Evolutionary conservation across 2,113 vertebrate genomes (phyloP).

Genomic region (Oreochromis spilurus): DNA sequence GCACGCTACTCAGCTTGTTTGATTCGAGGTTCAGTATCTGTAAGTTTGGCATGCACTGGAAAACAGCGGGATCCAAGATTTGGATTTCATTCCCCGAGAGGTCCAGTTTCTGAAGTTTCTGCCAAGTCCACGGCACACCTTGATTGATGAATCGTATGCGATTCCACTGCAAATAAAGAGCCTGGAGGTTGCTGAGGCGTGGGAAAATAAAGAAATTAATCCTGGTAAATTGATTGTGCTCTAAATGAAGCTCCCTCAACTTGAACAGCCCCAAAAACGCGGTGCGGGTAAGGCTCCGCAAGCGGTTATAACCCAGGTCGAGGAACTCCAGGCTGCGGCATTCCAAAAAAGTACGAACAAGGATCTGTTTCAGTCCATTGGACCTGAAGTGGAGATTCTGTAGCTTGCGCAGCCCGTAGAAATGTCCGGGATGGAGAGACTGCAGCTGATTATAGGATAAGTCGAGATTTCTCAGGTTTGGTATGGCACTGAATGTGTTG

Average conservation of each 20-base stretch:
- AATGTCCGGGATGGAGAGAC: constrained; percentile 83
- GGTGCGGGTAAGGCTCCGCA: constrained; percentile 86
- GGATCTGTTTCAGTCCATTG: constrained; percentile 84
- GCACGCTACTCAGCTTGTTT: constrained; percentile 91
- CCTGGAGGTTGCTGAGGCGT: constrained; percentile 88
- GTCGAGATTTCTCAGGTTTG: constrained; percentile 93
- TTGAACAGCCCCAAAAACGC: constrained; percentile 90
- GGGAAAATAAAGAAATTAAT: constrained; percentile 95
- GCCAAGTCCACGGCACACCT: constrained; percentile 90
- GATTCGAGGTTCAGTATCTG: constrained; percentile 92
- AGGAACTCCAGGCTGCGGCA: constrained; percentile 95
- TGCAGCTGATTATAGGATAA: constrained; percentile 94
- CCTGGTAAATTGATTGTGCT: constrained; percentile 96
- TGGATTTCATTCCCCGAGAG: constrained; percentile 94
- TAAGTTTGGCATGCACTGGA: constrained; percentile 90
- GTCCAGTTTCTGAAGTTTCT: constrained; percentile 90
- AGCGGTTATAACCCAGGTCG: constrained; percentile 93
- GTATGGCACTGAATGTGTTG: constrained; percentile 85
- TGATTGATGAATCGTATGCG: constrained; percentile 88
- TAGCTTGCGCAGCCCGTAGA: constrained; percentile 90
- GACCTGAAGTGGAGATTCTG: constrained; percentile 89
- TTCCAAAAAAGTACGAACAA: constrained; percentile 88
- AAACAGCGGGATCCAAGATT: constrained; percentile 85
- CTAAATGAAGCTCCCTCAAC: constrained; percentile 90
- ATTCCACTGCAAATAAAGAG: constrained; percentile 95